Evolutionary conservation across 2,113 vertebrate species (phyloP).

Genomic region (Pavo muticus): DNA sequence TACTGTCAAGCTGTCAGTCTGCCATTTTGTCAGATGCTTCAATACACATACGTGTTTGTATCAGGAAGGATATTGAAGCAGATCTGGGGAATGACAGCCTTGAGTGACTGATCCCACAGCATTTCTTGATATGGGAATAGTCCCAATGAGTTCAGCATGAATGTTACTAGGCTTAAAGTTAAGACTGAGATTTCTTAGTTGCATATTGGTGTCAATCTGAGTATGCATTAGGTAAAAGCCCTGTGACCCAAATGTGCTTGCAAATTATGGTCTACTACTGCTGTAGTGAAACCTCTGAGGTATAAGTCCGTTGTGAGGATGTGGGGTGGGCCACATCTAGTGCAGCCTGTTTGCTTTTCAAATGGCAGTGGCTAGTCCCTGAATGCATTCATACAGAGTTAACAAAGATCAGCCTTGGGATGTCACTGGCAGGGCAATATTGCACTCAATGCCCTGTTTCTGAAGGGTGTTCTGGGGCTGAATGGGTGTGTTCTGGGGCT

Average conservation of each 20-base stretch:
- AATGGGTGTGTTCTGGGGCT: neutral
- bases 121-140: rapidly evolving
- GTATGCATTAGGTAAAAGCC: neutral
- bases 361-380: neutral
- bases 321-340: neutral
- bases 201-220: neutral
- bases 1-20: neutral
- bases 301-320: neutral
- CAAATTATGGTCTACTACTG: neutral
- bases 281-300: neutral
- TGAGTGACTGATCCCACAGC: neutral
- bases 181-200: neutral
- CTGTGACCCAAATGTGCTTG: neutral
- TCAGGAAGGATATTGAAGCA: neutral
- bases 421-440: neutral
- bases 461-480: neutral
- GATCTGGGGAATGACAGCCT: neutral
- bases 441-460: neutral
- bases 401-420: neutral
- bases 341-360: neutral
- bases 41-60: rapidly evolving
- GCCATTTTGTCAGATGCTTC: neutral
- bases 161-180: neutral
- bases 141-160: neutral
- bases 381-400: neutral